Evolutionary conservation across 2,888 invertebrate species (phyloP), one percentile per base, ranked within the genome.

Genomic region (Dicyrtomina minuta): DNA sequence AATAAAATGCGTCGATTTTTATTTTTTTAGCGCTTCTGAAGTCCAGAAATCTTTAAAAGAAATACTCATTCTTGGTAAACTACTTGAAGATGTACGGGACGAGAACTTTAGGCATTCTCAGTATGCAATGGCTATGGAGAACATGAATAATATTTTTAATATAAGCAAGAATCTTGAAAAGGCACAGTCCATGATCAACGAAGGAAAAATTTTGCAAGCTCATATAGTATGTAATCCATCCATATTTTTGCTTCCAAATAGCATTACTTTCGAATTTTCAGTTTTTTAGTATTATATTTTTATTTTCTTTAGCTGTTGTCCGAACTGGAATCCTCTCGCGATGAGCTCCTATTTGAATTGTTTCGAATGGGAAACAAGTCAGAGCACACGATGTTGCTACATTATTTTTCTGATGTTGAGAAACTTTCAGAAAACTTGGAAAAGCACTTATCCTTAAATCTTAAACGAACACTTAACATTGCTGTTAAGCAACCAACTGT

Each of bases 91-190:
- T 55, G 91, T 98, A 0, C 86, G 93, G 27, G 92, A 93, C 75
- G 97, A 98, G 82, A 96, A 96, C 81, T 91, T 92, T 77, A 88
- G 91, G 22, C 96, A 98, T 82, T 96, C 96, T 0, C 98, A 96
- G 81, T 95, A 96, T 83, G 96, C 95, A 1, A 96, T 97, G 1
- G 98, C 98, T 0, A 95, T 94, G 86, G 97, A 99, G 81, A 99
- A 99, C 81, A 84, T 99, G 33, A 97, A 96, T 81, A 96, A 98
- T 80, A 96, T 99, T 74, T 97, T 98, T 80, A 96, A 95, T 55
- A 96, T 98, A 0, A 96, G 96, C 12, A 95, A 96, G 79, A 96
- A 94, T 83, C 93, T 98, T 0, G 90, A 93, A 67, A 95, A 93
- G 82, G 96, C 97, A 0, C 91, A 93, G 81, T 90, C 92, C 67